Evolutionary conservation across 37 sponge, comb jelly and placozoan species (phyloP).

Genomic region (Axinella damicornis): DNA sequence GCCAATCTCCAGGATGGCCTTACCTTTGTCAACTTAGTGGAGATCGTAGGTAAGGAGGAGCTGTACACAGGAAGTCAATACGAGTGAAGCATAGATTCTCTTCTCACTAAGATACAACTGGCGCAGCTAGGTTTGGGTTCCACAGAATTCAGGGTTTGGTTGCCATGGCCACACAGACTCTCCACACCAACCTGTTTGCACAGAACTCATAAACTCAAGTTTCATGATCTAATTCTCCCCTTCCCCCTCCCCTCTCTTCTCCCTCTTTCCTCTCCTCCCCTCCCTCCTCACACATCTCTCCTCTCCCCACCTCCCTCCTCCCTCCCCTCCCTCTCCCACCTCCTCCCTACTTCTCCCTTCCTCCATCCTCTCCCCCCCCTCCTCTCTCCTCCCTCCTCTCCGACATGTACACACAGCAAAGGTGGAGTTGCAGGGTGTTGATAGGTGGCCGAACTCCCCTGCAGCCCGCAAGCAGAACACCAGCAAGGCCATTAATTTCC

Average conservation of each 20-base stretch:
- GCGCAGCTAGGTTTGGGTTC: too few species aligned
- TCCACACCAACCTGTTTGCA: too few species aligned
- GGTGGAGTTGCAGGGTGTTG: constrained; percentile 39
- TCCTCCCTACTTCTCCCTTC: constrained; percentile 3
- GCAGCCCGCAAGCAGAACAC: constrained; percentile 30
- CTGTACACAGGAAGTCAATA: too few species aligned
- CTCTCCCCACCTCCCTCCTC: neutral
- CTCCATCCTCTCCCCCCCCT: neutral
- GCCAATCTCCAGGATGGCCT: constrained; percentile 71
- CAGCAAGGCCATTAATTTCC: constrained; percentile 47
- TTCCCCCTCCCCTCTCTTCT: too few species aligned
- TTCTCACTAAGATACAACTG: too few species aligned
- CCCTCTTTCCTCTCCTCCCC: too few species aligned
- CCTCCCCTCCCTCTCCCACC: neutral
- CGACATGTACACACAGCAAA: constrained; percentile 31
- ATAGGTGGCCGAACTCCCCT: constrained; percentile 35
- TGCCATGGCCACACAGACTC: too few species aligned
- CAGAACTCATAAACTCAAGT: too few species aligned
- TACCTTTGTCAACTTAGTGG: constrained; percentile 76
- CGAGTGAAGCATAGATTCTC: too few species aligned
- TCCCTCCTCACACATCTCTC: too few species aligned
- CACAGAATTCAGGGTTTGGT: too few species aligned
- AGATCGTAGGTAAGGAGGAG: constrained; percentile 69
- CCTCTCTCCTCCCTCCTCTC: constrained; percentile 21
- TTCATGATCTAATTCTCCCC: too few species aligned